A percentile compares a stretch with the other conserved stretches of the same genome.
Conservation (phyloP, 2,797 vertebrate species). For the Sternotherus odoratus region DNA sequence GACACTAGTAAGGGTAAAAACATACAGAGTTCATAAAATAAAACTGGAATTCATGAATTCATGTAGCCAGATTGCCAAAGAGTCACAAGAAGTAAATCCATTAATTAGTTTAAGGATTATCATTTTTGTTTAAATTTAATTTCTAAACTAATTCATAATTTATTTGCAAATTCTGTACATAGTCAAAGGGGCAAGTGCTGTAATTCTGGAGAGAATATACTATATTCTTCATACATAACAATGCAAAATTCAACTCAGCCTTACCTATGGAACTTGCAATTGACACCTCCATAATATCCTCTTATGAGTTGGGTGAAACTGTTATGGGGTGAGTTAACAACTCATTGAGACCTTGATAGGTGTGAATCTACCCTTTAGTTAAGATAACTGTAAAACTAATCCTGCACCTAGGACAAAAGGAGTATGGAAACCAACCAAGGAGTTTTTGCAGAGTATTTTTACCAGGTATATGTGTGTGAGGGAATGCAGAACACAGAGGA, state of each 20-base stretch:
- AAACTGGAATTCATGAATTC: background rate
- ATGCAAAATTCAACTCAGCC: background rate
- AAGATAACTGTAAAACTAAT: no score
- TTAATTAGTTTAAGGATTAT: background rate
- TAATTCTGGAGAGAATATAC: background rate
- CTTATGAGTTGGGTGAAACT: no score
- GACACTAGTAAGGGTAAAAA: background rate
- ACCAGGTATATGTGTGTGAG: no score
- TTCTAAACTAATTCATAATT: background rate
- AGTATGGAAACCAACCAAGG: no score
- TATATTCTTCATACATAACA: background rate
- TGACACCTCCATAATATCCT: no score
- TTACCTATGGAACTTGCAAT: background rate
- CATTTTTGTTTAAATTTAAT: background rate
- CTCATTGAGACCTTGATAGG: no score
- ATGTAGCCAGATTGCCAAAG: background rate
- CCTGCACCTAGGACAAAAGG: no score
- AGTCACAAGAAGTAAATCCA: background rate
- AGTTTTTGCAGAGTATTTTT: no score
- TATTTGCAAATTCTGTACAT: background rate
- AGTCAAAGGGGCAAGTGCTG: background rate
- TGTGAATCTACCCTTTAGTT: no score
- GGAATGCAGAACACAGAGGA: no score
- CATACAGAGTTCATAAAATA: constrained; percentile 8
- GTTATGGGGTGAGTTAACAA: no score